Conservation (phyloP, 2,888 invertebrate genomes). For the Eustalomyia histrio region DNA sequence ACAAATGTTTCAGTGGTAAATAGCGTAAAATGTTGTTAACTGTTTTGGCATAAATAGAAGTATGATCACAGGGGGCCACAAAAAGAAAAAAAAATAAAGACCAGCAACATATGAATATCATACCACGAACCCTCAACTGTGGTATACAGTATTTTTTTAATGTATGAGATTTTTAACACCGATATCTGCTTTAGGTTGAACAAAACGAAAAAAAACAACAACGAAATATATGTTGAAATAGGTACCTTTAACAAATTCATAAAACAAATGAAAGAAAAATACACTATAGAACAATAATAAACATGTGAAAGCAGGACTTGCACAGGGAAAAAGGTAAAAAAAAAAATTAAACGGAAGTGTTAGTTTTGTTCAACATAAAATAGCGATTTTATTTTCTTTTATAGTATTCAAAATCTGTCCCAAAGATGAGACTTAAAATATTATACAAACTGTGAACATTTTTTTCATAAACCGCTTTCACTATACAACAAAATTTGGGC, state of each 20-base stretch:
- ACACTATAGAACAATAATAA: conserved; percentile 31
- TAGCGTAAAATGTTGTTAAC: conserved; percentile 34
- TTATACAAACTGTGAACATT: no score
- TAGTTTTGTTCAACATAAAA: conserved; percentile 51
- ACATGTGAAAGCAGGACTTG: conserved; percentile 48
- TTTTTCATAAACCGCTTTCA: no score
- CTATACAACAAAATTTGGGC: no score
- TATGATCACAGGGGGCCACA: background rate
- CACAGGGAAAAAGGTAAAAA: conserved; percentile 20
- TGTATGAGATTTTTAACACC: conserved; percentile 31
- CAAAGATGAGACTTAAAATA: conserved; percentile 17
- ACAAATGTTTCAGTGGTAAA: conserved; percentile 62
- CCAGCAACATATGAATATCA: background rate
- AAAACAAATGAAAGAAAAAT: conserved; percentile 26
- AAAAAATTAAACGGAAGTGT: conserved; percentile 52
- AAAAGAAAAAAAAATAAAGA: background rate
- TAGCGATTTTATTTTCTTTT: conserved; percentile 6
- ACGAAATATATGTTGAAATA: conserved; percentile 2
- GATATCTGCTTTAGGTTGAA: background rate
- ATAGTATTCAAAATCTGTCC: background rate
- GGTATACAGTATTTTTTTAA: background rate
- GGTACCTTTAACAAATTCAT: conserved; percentile 35
- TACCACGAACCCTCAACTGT: background rate
- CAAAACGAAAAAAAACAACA: conserved; percentile 11
- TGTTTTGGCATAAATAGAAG: background rate